Conservation (phyloP, 2,888 invertebrate genomes). For the Apamea crenata region DNA sequence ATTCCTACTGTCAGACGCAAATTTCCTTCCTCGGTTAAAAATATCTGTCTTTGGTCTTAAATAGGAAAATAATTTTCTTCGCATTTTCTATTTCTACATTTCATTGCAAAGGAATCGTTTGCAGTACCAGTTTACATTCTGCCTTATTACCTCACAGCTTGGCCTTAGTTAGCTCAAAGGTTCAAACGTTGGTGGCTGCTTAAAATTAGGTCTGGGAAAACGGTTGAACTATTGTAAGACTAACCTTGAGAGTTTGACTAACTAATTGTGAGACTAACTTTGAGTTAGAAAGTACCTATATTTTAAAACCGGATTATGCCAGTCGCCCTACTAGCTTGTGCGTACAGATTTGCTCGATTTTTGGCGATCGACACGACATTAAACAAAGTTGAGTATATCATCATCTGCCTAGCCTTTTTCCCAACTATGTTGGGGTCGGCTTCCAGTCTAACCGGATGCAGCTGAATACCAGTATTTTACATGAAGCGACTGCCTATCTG, state of each 20-base stretch:
- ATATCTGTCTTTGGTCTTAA: neutral
- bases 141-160: conserved; percentile 16
- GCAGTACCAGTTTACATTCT: neutral
- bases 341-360: neutral
- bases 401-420: too few species aligned
- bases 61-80: neutral
- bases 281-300: conserved; percentile 14
- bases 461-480: too few species aligned
- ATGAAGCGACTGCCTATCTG: too few species aligned
- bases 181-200: conserved; percentile 12
- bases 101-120: conserved; percentile 25
- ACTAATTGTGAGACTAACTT: conserved; percentile 16
- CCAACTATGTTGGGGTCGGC: too few species aligned
- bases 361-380: neutral
- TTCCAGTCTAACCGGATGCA: too few species aligned
- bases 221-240: too few species aligned
- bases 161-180: conserved; percentile 38
- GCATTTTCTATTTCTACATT: neutral
- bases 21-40: neutral
- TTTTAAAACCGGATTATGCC: conserved; percentile 8
- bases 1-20: neutral
- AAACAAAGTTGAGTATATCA: neutral
- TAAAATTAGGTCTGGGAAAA: neutral
- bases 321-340: neutral
- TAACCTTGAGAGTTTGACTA: too few species aligned